Conservation (phyloP, 2,113 vertebrate species). For the Nycticorax nycticorax region DNA sequence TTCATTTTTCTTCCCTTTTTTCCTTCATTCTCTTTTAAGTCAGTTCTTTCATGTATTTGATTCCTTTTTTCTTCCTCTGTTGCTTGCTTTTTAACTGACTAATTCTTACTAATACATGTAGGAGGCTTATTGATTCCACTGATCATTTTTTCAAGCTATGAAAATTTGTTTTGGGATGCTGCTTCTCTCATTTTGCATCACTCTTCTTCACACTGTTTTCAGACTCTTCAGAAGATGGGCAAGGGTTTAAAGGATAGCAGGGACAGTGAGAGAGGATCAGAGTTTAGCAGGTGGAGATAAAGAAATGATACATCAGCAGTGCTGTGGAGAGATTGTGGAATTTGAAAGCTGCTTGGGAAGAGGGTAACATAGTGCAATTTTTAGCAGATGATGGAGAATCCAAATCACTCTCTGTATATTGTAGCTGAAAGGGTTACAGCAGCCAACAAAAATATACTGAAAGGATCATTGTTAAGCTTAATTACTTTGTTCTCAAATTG, state of each 20-base stretch:
- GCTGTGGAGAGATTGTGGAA: neutral
- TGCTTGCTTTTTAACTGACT: neutral
- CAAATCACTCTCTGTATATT: neutral
- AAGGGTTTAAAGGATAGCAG: neutral
- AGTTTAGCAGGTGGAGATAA: neutral
- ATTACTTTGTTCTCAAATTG: neutral
- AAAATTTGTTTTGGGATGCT: neutral
- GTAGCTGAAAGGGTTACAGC: neutral
- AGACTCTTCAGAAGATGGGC: neutral
- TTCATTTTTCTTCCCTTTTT: neutral
- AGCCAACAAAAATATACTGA: neutral
- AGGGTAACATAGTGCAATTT: neutral
- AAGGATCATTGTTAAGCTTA: neutral
- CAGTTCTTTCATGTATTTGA: neutral
- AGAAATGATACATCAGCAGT: neutral
- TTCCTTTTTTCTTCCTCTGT: neutral
- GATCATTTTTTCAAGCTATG: neutral
- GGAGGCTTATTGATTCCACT: neutral
- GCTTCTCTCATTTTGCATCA: neutral
- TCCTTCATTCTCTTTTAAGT: neutral
- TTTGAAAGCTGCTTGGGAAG: neutral
- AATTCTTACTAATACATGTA: neutral
- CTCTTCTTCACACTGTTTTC: fast-evolving
- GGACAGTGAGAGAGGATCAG: neutral
- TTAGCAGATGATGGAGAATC: neutral